Percentiles rank a stretch among this genome's conserved stretches.
Evolutionary conservation across 2,888 invertebrate genomes (phyloP).

Genomic region (Lasiommata megera): DNA sequence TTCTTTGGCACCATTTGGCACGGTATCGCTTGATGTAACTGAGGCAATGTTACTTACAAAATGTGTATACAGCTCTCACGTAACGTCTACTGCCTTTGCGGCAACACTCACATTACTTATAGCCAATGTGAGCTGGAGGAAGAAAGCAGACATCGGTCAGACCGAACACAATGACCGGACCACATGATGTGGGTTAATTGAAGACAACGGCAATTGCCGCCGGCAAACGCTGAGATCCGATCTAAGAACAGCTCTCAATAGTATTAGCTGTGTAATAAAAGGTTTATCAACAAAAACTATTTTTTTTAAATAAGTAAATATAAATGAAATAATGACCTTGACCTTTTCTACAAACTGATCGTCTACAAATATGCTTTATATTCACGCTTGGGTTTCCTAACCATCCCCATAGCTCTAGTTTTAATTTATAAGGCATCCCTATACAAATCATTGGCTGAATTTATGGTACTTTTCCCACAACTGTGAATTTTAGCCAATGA

Average conservation of each 20-base stretch:
- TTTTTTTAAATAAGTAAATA: too few relatives aligned
- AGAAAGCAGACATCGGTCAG: constrained; percentile 77
- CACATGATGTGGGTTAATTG: constrained; percentile 76
- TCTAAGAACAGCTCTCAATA: constrained; percentile 55
- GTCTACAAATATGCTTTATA: too few relatives aligned
- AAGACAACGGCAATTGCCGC: constrained; percentile 67
- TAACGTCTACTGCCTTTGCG: constrained; percentile 55
- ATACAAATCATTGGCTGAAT: too few relatives aligned
- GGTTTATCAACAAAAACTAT: constrained; percentile 36
- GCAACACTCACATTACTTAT: constrained; percentile 62
- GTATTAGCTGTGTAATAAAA: constrained; percentile 52
- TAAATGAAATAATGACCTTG: neutral
- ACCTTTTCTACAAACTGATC: too few relatives aligned
- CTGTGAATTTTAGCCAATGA: neutral
- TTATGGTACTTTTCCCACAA: too few relatives aligned
- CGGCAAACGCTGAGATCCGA: constrained; percentile 56
- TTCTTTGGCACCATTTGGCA: constrained; percentile 32
- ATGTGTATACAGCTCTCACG: constrained; percentile 49
- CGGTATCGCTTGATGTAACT: constrained; percentile 14
- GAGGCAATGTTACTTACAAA: constrained; percentile 34
- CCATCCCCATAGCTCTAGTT: too few relatives aligned
- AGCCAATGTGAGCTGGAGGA: constrained; percentile 56
- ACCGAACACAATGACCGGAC: constrained; percentile 67
- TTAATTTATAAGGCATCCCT: too few relatives aligned
- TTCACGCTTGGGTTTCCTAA: too few relatives aligned